These are phyloP conservation scores for Nibea albiflora DNA, from an alignment of 2,113 vertebrate genomes.

Conservation along the genomic window DNA sequence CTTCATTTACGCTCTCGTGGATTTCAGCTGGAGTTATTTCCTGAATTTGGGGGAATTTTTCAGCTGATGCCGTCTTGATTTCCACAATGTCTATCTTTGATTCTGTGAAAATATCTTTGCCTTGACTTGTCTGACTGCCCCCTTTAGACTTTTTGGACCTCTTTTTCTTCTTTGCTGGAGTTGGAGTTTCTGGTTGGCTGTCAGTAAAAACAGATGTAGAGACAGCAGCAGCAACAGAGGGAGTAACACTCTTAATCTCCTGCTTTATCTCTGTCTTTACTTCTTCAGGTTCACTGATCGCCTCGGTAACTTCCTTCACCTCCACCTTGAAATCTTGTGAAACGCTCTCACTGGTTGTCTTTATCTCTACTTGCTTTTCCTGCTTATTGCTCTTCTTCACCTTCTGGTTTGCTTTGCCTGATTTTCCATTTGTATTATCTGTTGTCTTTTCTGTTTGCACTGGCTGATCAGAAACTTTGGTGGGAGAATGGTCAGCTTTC, in stretches of 20 bases:
- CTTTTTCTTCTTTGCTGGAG: slow-evolving; percentile 80
- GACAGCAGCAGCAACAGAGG: slow-evolving; percentile 38
- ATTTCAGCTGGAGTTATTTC: slow-evolving; percentile 63
- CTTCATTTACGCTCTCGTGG: slow-evolving; percentile 59
- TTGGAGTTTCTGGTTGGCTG: slow-evolving; percentile 55
- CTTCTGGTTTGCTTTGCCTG: slow-evolving; percentile 73
- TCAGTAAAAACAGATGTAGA: slow-evolving; percentile 38
- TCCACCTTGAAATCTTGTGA: slow-evolving; percentile 49
- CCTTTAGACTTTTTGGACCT: slow-evolving; percentile 83
- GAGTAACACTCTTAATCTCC: slow-evolving; percentile 52
- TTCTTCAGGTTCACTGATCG: slow-evolving; percentile 57
- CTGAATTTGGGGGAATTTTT: slow-evolving; percentile 54
- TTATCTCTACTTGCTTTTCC: slow-evolving; percentile 65
- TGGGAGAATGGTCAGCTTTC: slow-evolving; percentile 50
- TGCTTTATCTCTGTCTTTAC: slow-evolving; percentile 63
- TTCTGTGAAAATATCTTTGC: slow-evolving; percentile 60
- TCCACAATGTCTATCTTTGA: slow-evolving; percentile 57
- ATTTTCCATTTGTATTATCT: slow-evolving; percentile 75
- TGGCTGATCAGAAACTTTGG: slow-evolving; percentile 40
- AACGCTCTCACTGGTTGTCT: slow-evolving; percentile 44
- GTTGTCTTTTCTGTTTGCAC: slow-evolving; percentile 62
- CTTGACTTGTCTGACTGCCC: slow-evolving; percentile 56
- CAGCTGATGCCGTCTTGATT: slow-evolving; percentile 42
- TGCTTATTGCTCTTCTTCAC: slow-evolving; percentile 76
- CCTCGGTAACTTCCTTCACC: slow-evolving; percentile 44